These are phyloP conservation scores for Solen grandis DNA, from an alignment of 1,140 invertebrate species.

Conservation along the genomic window DNA sequence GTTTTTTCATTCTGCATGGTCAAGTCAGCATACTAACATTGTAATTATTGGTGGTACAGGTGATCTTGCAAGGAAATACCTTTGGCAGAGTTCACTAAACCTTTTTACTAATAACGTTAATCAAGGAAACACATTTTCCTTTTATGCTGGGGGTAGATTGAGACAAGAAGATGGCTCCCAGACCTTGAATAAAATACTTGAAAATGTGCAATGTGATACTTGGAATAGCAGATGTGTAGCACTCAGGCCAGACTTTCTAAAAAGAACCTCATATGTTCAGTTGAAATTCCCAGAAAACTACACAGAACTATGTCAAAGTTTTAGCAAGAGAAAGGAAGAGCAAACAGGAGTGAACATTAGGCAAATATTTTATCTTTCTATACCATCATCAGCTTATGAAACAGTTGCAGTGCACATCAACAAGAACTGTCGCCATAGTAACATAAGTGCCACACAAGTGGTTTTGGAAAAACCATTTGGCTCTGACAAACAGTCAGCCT, in stretches of 20 bases:
- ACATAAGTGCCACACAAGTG: slow-evolving; percentile 62
- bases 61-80: slow-evolving; percentile 76
- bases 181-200: slow-evolving; percentile 57
- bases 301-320: slow-evolving; percentile 37
- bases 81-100: slow-evolving; percentile 74
- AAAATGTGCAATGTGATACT: slow-evolving; percentile 56
- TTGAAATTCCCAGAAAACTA: slow-evolving; percentile 61
- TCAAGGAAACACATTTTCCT: slow-evolving; percentile 66
- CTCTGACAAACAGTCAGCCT: slow-evolving; percentile 66
- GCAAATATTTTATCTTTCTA: slow-evolving; percentile 75
- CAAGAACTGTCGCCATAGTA: slow-evolving; percentile 64
- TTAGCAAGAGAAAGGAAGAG: not conserved
- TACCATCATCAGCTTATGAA: slow-evolving; percentile 74
- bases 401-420: slow-evolving; percentile 65
- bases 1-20: too few species aligned
- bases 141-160: slow-evolving; percentile 65
- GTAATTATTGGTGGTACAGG: slow-evolving; percentile 73
- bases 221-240: slow-evolving; percentile 54
- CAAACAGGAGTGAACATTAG: not conserved
- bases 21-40: slow-evolving; percentile 68
- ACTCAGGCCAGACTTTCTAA: slow-evolving; percentile 58
- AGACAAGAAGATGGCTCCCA: slow-evolving; percentile 53
- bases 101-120: slow-evolving; percentile 62
- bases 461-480: slow-evolving; percentile 80
- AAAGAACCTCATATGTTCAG: slow-evolving; percentile 60